These are phyloP conservation scores for Cyclophora albipunctata DNA, from an alignment of 2,888 invertebrate species.

Conservation along the genomic window DNA sequence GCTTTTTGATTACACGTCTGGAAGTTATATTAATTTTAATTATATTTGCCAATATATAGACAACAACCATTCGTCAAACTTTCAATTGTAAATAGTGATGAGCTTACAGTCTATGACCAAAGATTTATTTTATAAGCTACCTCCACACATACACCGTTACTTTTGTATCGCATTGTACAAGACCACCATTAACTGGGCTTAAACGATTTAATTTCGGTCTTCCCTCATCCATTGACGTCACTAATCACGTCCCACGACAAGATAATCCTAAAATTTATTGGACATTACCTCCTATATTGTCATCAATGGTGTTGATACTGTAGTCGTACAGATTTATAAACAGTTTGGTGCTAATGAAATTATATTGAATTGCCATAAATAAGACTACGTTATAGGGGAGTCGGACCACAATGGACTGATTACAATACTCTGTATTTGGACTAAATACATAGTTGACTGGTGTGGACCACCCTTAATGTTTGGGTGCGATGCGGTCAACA, in stretches of 20 bases:
- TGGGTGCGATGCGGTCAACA: slow-evolving; percentile 31
- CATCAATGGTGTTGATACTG: slow-evolving; percentile 54
- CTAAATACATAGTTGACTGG: slow-evolving; percentile 50
- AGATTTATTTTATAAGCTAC: slow-evolving; percentile 3
- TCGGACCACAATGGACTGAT: slow-evolving; percentile 42
- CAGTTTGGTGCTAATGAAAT: slow-evolving; percentile 65
- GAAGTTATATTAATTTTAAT: background rate
- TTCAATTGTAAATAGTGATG: no score
- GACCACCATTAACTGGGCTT: slow-evolving; percentile 58
- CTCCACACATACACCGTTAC: slow-evolving; percentile 49
- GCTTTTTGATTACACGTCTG: no score
- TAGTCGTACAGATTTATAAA: slow-evolving; percentile 58
- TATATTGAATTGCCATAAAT: slow-evolving; percentile 67
- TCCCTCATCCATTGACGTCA: slow-evolving; percentile 59
- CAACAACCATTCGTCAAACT: no score
- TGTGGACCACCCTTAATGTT: slow-evolving; percentile 57
- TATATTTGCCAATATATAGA: background rate
- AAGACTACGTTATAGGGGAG: slow-evolving; percentile 44
- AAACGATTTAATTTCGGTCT: slow-evolving; percentile 66
- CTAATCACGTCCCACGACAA: slow-evolving; percentile 66
- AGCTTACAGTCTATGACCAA: no score
- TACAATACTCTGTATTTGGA: slow-evolving; percentile 51
- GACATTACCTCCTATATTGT: slow-evolving; percentile 57
- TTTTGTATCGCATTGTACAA: slow-evolving; percentile 39
- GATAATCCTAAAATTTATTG: slow-evolving; percentile 72